These are phyloP conservation scores for Hippoglossus stenolepis DNA, from an alignment of 2,113 vertebrate genomes.

Conservation along the genomic window DNA sequence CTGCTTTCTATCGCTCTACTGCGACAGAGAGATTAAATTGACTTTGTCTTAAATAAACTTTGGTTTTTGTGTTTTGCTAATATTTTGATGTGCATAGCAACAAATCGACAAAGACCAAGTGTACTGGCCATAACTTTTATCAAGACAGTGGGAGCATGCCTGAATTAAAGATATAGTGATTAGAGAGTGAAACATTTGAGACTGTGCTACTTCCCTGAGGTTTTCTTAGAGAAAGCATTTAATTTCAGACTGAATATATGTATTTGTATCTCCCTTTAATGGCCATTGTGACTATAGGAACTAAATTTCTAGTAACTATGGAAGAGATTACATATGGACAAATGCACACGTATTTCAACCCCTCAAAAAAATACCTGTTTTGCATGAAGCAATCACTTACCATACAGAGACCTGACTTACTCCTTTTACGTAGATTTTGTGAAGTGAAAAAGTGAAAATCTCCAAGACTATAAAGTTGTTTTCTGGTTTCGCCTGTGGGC, in stretches of 20 bases:
- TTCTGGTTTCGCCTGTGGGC: too few relatives aligned
- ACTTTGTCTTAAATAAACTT: slow-evolving; percentile 27
- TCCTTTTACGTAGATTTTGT: background rate
- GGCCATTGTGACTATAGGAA: background rate
- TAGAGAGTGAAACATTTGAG: too few relatives aligned
- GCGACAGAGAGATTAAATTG: background rate
- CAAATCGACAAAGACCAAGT: background rate
- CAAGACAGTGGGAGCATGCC: background rate
- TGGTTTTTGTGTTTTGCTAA: slow-evolving; percentile 23
- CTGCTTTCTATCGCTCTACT: slow-evolving; percentile 33
- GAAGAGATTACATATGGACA: background rate
- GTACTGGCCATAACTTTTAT: background rate
- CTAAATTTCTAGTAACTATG: background rate
- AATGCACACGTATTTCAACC: background rate
- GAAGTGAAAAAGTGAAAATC: too few relatives aligned
- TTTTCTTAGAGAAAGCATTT: too few relatives aligned
- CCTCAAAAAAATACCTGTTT: background rate
- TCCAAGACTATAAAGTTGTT: too few relatives aligned
- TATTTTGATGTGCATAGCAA: slow-evolving; percentile 41
- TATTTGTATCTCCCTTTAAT: background rate
- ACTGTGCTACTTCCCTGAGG: too few relatives aligned
- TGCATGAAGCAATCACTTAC: background rate
- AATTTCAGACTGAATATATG: too few relatives aligned
- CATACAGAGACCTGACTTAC: background rate
- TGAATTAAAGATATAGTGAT: too few relatives aligned